A percentile compares a stretch with the other conserved stretches of the same genome.
phyloP scores from a whole-genome alignment of 2,113 vertebrate genomes.

The Malurus elegans region DNA sequence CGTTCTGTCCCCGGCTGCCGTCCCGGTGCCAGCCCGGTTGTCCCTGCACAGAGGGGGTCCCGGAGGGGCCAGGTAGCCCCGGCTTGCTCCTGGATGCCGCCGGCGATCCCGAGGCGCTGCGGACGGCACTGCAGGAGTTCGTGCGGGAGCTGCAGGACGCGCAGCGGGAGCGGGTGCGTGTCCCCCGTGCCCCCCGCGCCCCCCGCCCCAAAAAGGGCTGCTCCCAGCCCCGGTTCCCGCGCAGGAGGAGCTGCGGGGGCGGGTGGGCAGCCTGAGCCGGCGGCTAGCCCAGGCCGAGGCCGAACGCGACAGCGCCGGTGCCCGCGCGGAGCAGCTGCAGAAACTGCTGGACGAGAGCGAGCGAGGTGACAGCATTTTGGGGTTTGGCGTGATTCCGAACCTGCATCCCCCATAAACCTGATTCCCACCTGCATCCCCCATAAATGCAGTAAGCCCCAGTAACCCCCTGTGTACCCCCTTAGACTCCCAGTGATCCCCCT shows the following conservation, averaged over 20 bases:
- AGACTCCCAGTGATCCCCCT: no score
- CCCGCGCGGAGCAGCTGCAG: conserved; percentile 79
- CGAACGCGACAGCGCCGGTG: conserved; percentile 71
- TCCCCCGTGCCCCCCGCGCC: accelerated
- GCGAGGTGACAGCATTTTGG: conserved; percentile 71
- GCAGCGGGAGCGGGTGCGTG: conserved; percentile 82
- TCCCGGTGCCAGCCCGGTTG: conserved; percentile 25
- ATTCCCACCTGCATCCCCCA: no score
- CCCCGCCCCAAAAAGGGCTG: accelerated
- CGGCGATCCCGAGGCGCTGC: conserved; percentile 82
- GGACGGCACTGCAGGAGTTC: conserved; percentile 84
- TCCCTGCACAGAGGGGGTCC: neutral
- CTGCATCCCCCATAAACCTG: no score
- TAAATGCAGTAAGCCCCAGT: no score
- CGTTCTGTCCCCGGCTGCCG: no score
- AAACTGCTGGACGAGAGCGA: conserved; percentile 79
- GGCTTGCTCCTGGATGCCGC: neutral
- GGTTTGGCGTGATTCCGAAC: no score
- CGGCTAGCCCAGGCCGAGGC: conserved; percentile 79
- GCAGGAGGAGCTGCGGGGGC: conserved; percentile 83
- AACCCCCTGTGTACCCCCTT: no score
- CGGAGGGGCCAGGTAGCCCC: neutral
- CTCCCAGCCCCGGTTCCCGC: neutral
- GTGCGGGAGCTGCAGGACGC: conserved; percentile 83
- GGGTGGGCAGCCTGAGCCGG: conserved; percentile 60